Percentiles rank a stretch among this genome's conserved stretches.
These are phyloP conservation scores for Mythimna loreyi DNA, from an alignment of 2,888 invertebrate genomes.

Conservation along the genomic window DNA sequence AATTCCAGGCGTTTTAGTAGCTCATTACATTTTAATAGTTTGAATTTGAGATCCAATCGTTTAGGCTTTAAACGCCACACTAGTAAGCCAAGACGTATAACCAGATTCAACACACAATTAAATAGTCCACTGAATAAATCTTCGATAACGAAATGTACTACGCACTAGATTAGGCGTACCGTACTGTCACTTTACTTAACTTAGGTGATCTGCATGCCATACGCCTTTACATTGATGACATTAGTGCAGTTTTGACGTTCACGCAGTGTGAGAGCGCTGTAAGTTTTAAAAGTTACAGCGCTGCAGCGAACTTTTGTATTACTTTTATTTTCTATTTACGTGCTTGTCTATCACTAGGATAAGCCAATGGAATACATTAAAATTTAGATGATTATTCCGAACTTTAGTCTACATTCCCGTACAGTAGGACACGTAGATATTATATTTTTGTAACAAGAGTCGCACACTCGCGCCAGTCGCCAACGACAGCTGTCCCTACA, in stretches of 20 bases:
- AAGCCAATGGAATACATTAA: not conserved
- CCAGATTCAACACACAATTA: not conserved
- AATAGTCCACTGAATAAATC: not conserved
- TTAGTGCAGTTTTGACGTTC: too few species aligned
- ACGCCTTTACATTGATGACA: too few species aligned
- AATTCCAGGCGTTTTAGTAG: not conserved
- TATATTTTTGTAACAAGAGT: conserved; percentile 73
- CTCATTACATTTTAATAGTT: not conserved
- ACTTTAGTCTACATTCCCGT: conserved; percentile 6
- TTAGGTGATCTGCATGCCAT: too few species aligned
- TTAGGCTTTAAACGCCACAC: not conserved
- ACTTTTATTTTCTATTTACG: too few species aligned
- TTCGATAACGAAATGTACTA: too few species aligned
- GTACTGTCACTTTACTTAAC: too few species aligned
- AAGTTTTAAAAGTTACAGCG: too few species aligned
- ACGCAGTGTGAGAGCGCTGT: too few species aligned
- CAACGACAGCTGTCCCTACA: conserved; percentile 78
- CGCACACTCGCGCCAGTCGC: conserved; percentile 61
- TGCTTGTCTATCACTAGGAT: too few species aligned
- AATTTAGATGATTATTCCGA: conserved; percentile 11
- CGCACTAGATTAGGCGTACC: too few species aligned
- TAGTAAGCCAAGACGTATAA: too few species aligned
- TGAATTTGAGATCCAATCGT: not conserved
- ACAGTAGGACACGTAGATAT: conserved; percentile 26
- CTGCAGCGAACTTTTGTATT: too few species aligned